A percentile compares a stretch with the other conserved stretches of the same genome.
Conservation (phyloP, 1,140 invertebrate genomes). For the Polypedilum pembai region DNA sequence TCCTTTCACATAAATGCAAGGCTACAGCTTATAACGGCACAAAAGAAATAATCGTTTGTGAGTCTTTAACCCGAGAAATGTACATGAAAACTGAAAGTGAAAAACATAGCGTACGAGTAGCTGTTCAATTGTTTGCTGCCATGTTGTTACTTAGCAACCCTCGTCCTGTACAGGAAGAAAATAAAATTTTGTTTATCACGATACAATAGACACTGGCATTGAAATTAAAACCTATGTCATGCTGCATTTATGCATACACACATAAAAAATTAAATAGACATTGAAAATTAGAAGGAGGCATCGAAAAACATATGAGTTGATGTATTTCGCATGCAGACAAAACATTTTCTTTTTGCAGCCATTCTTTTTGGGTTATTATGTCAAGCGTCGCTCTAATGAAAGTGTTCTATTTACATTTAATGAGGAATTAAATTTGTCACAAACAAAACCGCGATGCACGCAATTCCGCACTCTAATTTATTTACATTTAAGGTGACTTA, state of each 20-base stretch:
- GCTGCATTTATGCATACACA: background rate
- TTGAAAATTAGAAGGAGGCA: background rate
- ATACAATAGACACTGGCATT: constrained; percentile 10
- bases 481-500: too few species aligned
- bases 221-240: background rate
- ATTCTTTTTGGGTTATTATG: background rate
- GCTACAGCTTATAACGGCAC: background rate
- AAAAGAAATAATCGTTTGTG: background rate
- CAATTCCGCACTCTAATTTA: background rate
- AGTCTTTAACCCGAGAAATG: background rate
- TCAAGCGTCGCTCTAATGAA: background rate
- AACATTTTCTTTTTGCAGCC: background rate
- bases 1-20: background rate
- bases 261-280: background rate
- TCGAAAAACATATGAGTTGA: background rate
- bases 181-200: constrained; percentile 13
- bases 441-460: background rate
- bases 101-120: background rate
- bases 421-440: background rate
- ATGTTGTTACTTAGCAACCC: background rate
- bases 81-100: background rate
- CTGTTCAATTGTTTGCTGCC: background rate
- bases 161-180: background rate
- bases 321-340: background rate
- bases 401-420: constrained; percentile 7